A percentile compares a stretch with the other conserved stretches of the same genome.
phyloP scores from a whole-genome alignment of 2,113 vertebrate species.

The Antechinus flavipes region DNA sequence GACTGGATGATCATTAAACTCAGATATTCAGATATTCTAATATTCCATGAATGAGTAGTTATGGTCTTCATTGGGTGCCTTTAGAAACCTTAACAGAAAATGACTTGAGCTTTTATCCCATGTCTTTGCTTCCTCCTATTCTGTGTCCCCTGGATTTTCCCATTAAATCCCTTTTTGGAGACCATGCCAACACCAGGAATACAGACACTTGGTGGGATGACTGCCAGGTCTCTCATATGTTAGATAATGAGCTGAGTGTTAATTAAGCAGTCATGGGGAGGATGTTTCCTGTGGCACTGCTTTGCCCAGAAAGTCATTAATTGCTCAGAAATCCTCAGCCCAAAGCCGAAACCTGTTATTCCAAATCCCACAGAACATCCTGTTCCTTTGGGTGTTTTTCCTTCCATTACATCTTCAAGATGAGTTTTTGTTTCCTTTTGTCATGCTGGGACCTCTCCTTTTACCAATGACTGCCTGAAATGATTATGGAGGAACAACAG shows the following conservation, averaged over 20 bases:
- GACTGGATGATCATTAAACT: not conserved
- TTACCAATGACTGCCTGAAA: not conserved
- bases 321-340: constrained; percentile 50
- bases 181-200: not conserved
- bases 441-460: not conserved
- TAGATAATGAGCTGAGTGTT: not conserved
- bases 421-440: not conserved
- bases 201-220: constrained; percentile 48
- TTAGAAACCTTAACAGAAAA: not conserved
- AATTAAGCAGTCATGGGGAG: constrained; percentile 21
- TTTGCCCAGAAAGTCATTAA: constrained; percentile 40
- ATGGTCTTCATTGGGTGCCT: not conserved
- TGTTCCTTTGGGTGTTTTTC: constrained; percentile 55
- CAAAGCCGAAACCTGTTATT: constrained; percentile 16
- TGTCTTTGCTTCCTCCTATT: not conserved
- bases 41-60: not conserved
- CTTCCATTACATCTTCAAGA: constrained; percentile 50
- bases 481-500: not conserved
- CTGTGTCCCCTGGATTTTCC: not conserved
- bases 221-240: constrained; percentile 34
- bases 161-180: not conserved
- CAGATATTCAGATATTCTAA: not conserved
- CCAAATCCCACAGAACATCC: constrained; percentile 42
- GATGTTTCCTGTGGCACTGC: not conserved
- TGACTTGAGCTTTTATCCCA: not conserved